Evolutionary conservation across 2,888 invertebrate species (phyloP), one percentile per base, ranked within the genome.

Genomic region (Carterocephalus palaemon): DNA sequence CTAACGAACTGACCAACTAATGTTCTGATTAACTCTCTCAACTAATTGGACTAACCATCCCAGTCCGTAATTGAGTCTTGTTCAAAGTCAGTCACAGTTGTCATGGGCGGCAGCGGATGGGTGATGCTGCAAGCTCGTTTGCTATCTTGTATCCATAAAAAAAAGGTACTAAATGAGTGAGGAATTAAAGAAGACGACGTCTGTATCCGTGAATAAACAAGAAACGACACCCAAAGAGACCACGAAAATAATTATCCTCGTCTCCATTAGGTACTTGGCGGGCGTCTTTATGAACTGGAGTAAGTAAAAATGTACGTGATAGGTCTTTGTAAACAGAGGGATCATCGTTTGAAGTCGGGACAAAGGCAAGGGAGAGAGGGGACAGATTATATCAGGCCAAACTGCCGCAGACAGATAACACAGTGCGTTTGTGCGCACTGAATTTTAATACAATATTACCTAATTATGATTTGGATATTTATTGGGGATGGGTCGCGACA

Each of bases 331-430:
- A 70, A 68, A 72, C 67, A 60, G 71, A 67, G 63, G 70, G 65
- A 66, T 65, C 60, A 56, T 49, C 73, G 74, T 81, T 79, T 78
- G 78, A 79, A 69, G 73, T 77, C 61, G 58, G 60, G 57, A 70
- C 70, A 76, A 75, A 75, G 71, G 68, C 60, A 59, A 53, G 49
- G 57, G 49, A 43, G 55, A 54, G 60, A 59, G 60, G 24, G 47
- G 64, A 56, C 62, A 66, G 83, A 82, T 83, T 57, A 54, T 78
- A 82, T 84, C 83, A 53, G 63, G 70, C 78, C 71, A 74, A 79
- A 78, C 79, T 76, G 79, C 78, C 79, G 72, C 72, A 73, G 70
- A 71, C 78, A 77, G 84, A 83, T 82, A 82, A 75, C 67, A 56
- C 49, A 56, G 64, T 63, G 69, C 59, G 64, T 64, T 69, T 69